Percentiles rank a stretch among this genome's conserved stretches.
Conservation (phyloP, 2,113 vertebrate species). For the Lamprotornis superbus region DNA sequence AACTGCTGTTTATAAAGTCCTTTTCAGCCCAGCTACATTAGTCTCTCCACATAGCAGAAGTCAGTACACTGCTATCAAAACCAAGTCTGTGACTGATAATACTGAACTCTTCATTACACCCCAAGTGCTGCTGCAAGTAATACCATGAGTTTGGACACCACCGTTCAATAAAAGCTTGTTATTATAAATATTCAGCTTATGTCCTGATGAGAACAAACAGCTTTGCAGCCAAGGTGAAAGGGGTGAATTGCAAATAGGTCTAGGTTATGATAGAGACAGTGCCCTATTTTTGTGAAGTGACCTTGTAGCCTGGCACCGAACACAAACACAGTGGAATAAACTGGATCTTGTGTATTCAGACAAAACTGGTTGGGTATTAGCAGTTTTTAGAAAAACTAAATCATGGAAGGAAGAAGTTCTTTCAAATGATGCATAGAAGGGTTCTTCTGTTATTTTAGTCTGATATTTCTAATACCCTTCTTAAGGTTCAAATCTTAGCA, state of each 20-base stretch:
- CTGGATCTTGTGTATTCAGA: neutral
- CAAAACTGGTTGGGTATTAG: neutral
- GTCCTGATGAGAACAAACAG: neutral
- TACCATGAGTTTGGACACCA: neutral
- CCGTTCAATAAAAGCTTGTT: slow-evolving; percentile 11
- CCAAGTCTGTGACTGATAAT: slow-evolving; percentile 28
- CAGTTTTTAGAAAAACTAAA: neutral
- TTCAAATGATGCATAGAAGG: neutral
- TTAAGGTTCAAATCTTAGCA: neutral
- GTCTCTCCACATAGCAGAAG: slow-evolving; percentile 6
- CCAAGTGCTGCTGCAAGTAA: slow-evolving; percentile 57
- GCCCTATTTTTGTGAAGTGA: neutral
- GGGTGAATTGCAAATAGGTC: slow-evolving; percentile 4
- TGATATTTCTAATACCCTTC: neutral
- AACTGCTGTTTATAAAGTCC: slow-evolving; percentile 49
- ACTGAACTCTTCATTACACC: slow-evolving; percentile 53
- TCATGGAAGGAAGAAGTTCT: neutral
- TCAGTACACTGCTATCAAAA: neutral
- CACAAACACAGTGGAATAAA: neutral
- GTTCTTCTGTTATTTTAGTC: neutral
- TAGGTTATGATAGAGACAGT: slow-evolving; percentile 13
- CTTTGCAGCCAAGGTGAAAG: slow-evolving; percentile 34
- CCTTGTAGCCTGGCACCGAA: neutral
- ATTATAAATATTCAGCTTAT: slow-evolving; percentile 47
- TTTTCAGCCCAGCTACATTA: slow-evolving; percentile 44